Conservation (phyloP, 2,888 invertebrate genomes). For the Caprella mutica region DNA sequence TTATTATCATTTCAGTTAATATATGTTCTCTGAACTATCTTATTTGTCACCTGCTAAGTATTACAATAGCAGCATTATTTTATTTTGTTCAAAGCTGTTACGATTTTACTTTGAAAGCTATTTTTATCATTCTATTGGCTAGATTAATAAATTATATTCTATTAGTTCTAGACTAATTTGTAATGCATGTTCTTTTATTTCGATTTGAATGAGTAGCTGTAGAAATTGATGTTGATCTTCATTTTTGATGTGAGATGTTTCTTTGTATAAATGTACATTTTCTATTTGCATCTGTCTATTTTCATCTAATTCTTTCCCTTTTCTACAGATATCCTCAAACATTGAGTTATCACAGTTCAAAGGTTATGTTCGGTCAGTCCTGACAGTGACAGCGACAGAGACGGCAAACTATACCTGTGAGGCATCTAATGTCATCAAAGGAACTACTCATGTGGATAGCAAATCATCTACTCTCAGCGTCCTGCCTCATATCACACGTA, state of each 20-base stretch:
- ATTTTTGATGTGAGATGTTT: neutral
- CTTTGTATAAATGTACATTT: neutral
- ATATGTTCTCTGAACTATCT: neutral
- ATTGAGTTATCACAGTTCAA: too few species aligned
- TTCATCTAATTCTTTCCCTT: too few species aligned
- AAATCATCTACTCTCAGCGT: conserved; percentile 24
- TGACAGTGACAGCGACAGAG: conserved; percentile 38
- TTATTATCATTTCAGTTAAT: neutral
- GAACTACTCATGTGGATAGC: conserved; percentile 23
- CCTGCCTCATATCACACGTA: conserved; percentile 22
- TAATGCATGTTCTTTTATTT: neutral
- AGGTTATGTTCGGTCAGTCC: conserved; percentile 36
- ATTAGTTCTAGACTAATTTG: too few species aligned
- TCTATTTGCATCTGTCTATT: too few species aligned
- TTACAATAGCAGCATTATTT: too few species aligned
- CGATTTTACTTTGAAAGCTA: too few species aligned
- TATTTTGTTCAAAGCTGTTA: too few species aligned
- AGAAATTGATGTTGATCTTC: neutral
- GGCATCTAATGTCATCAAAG: conserved; percentile 36
- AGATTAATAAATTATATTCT: too few species aligned
- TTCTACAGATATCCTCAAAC: too few species aligned
- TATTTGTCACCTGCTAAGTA: too few species aligned
- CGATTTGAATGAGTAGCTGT: neutral
- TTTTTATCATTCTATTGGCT: too few species aligned
- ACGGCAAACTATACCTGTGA: conserved; percentile 37